These are phyloP conservation scores for Papilio gigon DNA, from an alignment of 2,888 invertebrate species.

Conservation along the genomic window DNA sequence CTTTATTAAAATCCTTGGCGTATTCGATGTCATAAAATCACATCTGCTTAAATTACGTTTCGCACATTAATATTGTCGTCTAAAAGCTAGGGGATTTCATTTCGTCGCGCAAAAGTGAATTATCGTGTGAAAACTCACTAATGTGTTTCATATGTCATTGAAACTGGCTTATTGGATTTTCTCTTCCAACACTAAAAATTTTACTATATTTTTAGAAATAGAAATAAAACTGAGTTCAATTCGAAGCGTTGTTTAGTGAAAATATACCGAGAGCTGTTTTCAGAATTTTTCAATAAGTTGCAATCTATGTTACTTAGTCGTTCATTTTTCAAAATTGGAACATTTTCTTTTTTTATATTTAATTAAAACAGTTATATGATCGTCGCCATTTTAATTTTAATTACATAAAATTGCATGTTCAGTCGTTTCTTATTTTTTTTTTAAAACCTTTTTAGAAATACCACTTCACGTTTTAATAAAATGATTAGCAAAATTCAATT, in stretches of 20 bases:
- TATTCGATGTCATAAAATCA: constrained; percentile 7
- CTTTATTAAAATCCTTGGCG: constrained; percentile 10
- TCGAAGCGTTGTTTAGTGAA: background rate
- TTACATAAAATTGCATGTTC: no score
- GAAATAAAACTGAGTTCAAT: background rate
- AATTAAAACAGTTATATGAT: no score
- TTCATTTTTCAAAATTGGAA: no score
- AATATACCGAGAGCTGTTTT: background rate
- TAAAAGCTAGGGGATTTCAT: constrained; percentile 33
- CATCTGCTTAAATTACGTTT: constrained; percentile 14
- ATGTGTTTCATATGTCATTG: constrained; percentile 43
- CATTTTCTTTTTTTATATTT: no score
- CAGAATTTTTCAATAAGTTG: background rate
- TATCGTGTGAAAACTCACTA: constrained; percentile 36
- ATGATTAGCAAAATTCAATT: background rate
- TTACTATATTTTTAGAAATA: background rate
- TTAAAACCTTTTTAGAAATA: no score
- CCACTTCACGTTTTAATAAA: no score
- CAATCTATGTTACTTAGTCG: no score
- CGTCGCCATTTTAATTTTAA: no score
- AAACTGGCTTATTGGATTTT: constrained; percentile 41
- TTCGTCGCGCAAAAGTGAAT: constrained; percentile 31
- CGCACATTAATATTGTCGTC: constrained; percentile 16
- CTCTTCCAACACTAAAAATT: constrained; percentile 18
- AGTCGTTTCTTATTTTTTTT: no score